Evolutionary conservation across 2,888 invertebrate species (phyloP), one percentile per base, ranked within the genome.

Genomic region (Pimpla rufipes): DNA sequence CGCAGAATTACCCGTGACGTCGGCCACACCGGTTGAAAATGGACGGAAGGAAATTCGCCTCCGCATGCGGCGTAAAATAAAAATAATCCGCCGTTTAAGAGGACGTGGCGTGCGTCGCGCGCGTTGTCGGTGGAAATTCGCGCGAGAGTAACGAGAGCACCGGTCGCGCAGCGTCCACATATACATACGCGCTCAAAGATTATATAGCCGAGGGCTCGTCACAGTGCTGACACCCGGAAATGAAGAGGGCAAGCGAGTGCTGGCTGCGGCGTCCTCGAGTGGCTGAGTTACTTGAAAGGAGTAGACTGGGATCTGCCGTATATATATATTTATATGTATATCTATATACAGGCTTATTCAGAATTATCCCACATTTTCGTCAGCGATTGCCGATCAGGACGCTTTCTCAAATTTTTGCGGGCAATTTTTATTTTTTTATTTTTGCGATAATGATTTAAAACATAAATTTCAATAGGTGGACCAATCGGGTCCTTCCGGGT

Each of bases 201-300:
- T 81, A 81, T 76, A 81, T 81, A 67, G 76, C 64, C 67, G 77
- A 84, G 73, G 81, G 79, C 77, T 83, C 81, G 83, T 80, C 83
- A 77, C 74, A 77, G 68, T 81, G 83, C 83, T 83, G 83, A 83
- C 83, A 77, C 74, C 77, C 83, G 83, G 83, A 83, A 83, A 83
- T 83, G 83, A 83, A 83, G 83, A 81, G 83, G 83, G 80, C 83
- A 75, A 77, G 81, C 77, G 71, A 64, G 68, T 76, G 59, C 77
- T 80, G 80, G 21, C 47, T 42, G 57, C 76, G 67, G 76, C 62
- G 73, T 74, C 77, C 77, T 74, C 73, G 64, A 77, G 80, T 73
- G 18, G 68, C 76, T 68, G 67, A 75, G 71, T 75, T 77, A 73
- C 62, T 78, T 50, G 81, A 78, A 73, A 82, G 42, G 42, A 37